Evolutionary conservation across 2,888 invertebrate genomes (phyloP).

Genomic region (Sylvicola cinctus): DNA sequence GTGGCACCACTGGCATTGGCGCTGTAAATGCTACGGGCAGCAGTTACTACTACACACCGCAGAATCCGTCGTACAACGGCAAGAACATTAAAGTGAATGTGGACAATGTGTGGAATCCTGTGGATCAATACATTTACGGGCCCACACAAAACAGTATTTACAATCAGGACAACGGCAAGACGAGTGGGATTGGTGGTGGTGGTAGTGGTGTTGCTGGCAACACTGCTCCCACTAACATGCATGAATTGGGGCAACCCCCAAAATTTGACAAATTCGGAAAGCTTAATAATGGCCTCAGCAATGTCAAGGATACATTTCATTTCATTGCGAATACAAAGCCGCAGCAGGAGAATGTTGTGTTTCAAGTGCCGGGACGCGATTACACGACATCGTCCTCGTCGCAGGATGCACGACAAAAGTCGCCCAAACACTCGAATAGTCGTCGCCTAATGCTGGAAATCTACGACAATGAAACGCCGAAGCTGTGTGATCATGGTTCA

Average conservation of each 20-base stretch:
- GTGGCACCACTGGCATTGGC: constrained; percentile 6
- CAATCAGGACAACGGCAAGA: constrained; percentile 25
- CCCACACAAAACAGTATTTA: constrained; percentile 26
- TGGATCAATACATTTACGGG: constrained; percentile 26
- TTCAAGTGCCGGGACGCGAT: background rate
- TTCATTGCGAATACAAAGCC: constrained; percentile 16
- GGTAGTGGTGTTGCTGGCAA: too few relatives aligned
- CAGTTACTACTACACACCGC: constrained; percentile 23
- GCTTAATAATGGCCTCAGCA: constrained; percentile 13
- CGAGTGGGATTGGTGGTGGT: constrained; percentile 10
- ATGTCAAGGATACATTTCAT: constrained; percentile 23
- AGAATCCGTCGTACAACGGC: constrained; percentile 21
- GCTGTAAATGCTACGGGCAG: constrained; percentile 5
- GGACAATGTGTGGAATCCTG: constrained; percentile 26
- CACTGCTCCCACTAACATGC: background rate
- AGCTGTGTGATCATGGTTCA: constrained; percentile 63
- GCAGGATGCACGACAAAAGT: background rate
- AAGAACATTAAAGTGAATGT: constrained; percentile 24
- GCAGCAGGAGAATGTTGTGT: background rate
- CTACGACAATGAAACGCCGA: constrained; percentile 55
- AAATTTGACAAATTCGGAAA: constrained; percentile 8
- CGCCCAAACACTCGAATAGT: constrained; percentile 12
- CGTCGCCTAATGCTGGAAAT: constrained; percentile 39
- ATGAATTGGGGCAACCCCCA: constrained; percentile 12
- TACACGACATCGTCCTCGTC: background rate